phyloP scores from a whole-genome alignment of 2,797 vertebrate species.

The Alosa sapidissima region DNA sequence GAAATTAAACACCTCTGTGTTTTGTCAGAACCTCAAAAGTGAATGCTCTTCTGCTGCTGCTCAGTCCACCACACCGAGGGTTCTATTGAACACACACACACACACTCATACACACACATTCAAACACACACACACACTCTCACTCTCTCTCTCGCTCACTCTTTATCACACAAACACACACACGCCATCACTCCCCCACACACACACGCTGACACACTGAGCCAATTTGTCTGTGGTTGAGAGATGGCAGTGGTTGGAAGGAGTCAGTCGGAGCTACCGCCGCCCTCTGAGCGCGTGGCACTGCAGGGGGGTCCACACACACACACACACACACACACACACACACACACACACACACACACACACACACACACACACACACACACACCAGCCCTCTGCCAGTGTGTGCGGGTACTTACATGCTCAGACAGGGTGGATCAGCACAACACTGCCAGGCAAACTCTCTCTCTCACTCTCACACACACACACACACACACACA shows the following conservation, averaged over 20 bases:
- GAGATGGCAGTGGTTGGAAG: constrained; percentile 38
- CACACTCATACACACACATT: background rate
- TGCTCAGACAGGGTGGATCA: constrained; percentile 40
- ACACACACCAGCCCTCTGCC: constrained; percentile 35
- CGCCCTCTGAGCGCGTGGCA: constrained; percentile 49
- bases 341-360: constrained; percentile 6
- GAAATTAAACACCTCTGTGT: constrained; percentile 33
- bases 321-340: constrained; percentile 14
- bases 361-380: constrained; percentile 17
- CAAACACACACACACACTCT: background rate
- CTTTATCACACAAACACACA: background rate
- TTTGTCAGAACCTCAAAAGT: constrained; percentile 34
- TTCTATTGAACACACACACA: constrained; percentile 29
- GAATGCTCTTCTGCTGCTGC: constrained; percentile 28
- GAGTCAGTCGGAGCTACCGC: constrained; percentile 40
- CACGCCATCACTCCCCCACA: background rate
- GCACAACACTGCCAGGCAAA: constrained; percentile 25
- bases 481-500: background rate
- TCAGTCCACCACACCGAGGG: background rate
- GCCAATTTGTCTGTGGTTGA: constrained; percentile 50
- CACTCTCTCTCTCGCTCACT: background rate
- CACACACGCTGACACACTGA: constrained; percentile 25
- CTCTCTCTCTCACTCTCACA: background rate
- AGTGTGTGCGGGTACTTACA: constrained; percentile 54
- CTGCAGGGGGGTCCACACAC: constrained; percentile 28